Evolutionary conservation across 1,140 invertebrate species (phyloP), one percentile per base, ranked within the genome.

Genomic region (Neomicropteryx cornuta): DNA sequence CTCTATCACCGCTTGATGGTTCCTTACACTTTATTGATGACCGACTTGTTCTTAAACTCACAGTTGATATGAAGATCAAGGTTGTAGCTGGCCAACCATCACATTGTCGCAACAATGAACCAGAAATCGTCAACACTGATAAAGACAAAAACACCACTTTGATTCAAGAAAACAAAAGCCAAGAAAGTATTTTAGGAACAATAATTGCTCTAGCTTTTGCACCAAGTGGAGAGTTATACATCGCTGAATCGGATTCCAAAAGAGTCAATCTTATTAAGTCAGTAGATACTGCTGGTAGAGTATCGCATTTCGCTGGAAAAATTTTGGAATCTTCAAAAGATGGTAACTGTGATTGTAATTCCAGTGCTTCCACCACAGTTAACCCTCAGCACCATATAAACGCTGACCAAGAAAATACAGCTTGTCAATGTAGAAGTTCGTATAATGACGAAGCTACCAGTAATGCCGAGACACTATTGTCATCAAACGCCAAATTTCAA

Each of bases 11-110:
- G 2, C 58, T 97, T 4, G 94, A 98, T 59, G 89, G 90, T 23
- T 84, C 87, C 0, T 65, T 98, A 1, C 89, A 97, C 55, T 94
- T 97, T 48, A 86, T 97, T 33, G 95, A 98, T 54, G 91, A 97
- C 54, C 77, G 90, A 42, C 76, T 97, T 3, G 85, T 98, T 0
- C 66, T 96, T 24, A 90, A 93, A 59, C 65, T 97, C 28, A 95
- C 91, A 2, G 81, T 82, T 22, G 90, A 93, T 51, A 77, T 88
- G 70, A 91, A 92, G 62, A 81, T 87, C 5, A 82, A 84, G 48
- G 82, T 94, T 0, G 83, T 95, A 3, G 90, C 92, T 38, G 93
- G 93, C 21, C 84, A 82, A 24, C 90, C 91, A 3, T 67, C 91
- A 6, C 90, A 95, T 58, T 97, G 91, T 48, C 70, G 72, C 38